Base-by-base conservation (phyloP, 2,797 vertebrate species). In the Danio tinwini region DNA sequence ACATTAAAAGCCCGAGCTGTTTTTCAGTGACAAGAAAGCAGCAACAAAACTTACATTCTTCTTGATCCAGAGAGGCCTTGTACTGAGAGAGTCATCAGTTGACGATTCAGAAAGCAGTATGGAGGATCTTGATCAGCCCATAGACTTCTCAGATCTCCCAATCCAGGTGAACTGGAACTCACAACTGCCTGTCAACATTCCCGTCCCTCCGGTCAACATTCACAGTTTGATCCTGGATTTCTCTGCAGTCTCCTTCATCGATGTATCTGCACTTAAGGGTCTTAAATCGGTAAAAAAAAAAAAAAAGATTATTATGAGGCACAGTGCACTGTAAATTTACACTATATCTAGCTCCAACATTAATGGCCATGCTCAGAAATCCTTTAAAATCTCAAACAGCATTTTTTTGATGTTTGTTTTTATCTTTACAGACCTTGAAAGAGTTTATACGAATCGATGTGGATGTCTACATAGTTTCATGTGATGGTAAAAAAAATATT, bases 151-250 rank as follows among this genome's bases (percentile, higher is more conserved):
- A 64, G 96, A 96, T 81, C 89, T 98, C 59, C 96, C 97, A 0
- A 69, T 93, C 83, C 89, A 84, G 73, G 93, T 99, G 69, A 91
- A 97, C 90, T 99, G 97, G 97, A 90, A 12, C 17, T 2, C 56
- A 13, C 63, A 80, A 39, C 94, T 98, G 29, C 97, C 97, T 0
- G 85, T 88, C 9, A 91, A 92, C 87, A 93, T 98, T 37, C 21
- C 0, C 0, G 94, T 97, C 68, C 97, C 97, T 29, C 91, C 2
- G 44, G 88, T 98, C 53, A 87, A 93, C 52, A 45, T 96, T 45
- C 97, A 98, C 86, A 99, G 96, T 86, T 87, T 99, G 71, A 84
- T 99, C 81, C 92, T 99, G 65, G 98, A 99, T 85, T 99, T 99
- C 68, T 93, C 95, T 61, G 94, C 96, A 0, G 97, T 99, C 76